Base-by-base conservation (phyloP, 2,113 vertebrate genomes). In the Mungos mungo region DNA sequence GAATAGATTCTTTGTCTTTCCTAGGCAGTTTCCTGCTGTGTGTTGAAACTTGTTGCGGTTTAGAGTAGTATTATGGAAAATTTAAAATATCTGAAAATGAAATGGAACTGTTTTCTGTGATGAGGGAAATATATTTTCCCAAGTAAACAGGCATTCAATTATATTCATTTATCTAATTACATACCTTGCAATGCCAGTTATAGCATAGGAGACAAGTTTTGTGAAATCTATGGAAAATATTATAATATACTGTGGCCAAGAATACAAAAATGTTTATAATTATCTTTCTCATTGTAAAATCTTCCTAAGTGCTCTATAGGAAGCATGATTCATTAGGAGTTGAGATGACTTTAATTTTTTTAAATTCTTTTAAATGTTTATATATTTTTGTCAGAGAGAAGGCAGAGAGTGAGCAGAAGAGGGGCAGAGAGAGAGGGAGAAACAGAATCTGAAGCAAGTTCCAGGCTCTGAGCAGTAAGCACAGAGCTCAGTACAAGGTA, bases 1-100 rank as follows among this genome's bases (percentile, higher is more conserved):
- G 82, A 98, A 86, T 69, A 96, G 93, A 97, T 96, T 97, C 82
- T 97, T 97, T 98, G 33, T 87, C 76, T 96, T 93, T 98, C 16
- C 35, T 90, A 81, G 95, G 80, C 33, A 97, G 84, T 90, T 98
- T 77, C 95, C 94, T 97, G 65, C 90, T 98, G 83, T 85, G 84
- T 88, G 29, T 92, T 98, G 97, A 95, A 97, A 95, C 52, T 88
- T 90, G 81, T 68, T 85, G 38, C 21, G 45, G 33, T 92, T 96
- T 84, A 92, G 25, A 50, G 8, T 79, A 95, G 47, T 91, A 14
- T 95, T 29, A 63, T 83, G 29, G 65, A 88, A 95, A 91, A 93
- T 72, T 27, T 92, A 86, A 97, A 89, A 88, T 71, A 33, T 41
- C 2, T 94, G 27, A 96, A 35, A 47, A 77, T 74, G 86, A 93